phyloP scores from a whole-genome alignment of 2,888 invertebrate genomes.

The Unio delphinus region DNA sequence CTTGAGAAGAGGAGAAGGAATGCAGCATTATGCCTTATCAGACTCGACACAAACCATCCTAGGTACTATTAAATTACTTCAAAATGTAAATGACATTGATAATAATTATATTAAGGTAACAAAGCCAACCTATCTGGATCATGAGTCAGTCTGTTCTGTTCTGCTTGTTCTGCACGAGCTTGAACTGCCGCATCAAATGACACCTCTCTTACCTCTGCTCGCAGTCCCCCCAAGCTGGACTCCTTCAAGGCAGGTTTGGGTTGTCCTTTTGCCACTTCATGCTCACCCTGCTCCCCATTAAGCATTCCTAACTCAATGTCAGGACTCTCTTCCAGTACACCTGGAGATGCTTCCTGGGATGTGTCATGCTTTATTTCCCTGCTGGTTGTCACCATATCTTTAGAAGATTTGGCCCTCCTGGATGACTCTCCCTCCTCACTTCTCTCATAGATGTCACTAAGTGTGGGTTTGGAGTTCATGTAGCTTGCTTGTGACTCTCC shows the following conservation, averaged over 20 bases:
- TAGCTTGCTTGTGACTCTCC: slow-evolving; percentile 29
- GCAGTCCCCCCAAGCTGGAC: slow-evolving; percentile 4
- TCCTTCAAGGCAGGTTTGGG: slow-evolving; percentile 24
- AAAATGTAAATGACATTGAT: too few relatives aligned
- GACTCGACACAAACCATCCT: too few relatives aligned
- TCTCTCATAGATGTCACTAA: slow-evolving; percentile 65
- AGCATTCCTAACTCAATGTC: too few relatives aligned
- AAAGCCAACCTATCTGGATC: neutral
- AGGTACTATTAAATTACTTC: too few relatives aligned
- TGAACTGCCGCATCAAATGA: slow-evolving; percentile 42
- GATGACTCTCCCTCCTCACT: slow-evolving; percentile 58
- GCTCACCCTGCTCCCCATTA: too few relatives aligned
- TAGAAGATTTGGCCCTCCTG: slow-evolving; percentile 11
- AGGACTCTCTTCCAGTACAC: too few relatives aligned
- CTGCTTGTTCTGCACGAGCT: slow-evolving; percentile 2
- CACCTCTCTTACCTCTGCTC: slow-evolving; percentile 34
- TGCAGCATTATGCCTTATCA: too few relatives aligned
- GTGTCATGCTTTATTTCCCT: too few relatives aligned
- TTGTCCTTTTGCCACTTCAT: slow-evolving; percentile 19
- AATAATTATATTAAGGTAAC: too few relatives aligned
- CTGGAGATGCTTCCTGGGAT: too few relatives aligned
- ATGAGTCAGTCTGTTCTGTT: slow-evolving; percentile 1
- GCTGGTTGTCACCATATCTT: too few relatives aligned
- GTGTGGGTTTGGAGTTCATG: slow-evolving; percentile 52
- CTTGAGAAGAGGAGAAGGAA: too few relatives aligned